Evolutionary conservation across 2,888 invertebrate species (phyloP).

Genomic region (Agapetus fuscipes): DNA sequence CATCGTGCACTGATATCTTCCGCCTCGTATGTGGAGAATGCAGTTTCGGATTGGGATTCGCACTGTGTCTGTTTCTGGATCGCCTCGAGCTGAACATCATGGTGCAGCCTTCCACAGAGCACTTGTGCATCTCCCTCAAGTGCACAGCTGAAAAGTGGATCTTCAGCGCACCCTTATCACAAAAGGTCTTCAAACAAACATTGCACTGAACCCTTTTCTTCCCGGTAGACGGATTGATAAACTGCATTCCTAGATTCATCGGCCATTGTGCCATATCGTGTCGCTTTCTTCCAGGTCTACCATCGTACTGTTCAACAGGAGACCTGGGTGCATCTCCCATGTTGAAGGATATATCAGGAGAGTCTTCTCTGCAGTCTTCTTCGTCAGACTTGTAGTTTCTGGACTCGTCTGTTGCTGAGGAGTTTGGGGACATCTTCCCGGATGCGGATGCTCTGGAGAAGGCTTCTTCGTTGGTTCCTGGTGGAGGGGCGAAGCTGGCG

Average conservation of each 20-base stretch:
- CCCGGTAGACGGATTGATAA: slow-evolving; percentile 83
- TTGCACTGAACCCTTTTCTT: slow-evolving; percentile 97
- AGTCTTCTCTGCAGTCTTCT: slow-evolving; percentile 27
- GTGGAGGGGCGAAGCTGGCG: slow-evolving; percentile 47
- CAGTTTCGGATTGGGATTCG: slow-evolving; percentile 93
- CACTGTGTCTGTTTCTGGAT: slow-evolving; percentile 90
- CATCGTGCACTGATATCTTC: slow-evolving; percentile 88
- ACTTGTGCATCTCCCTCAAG: slow-evolving; percentile 96
- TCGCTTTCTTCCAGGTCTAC: slow-evolving; percentile 33
- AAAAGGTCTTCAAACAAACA: slow-evolving; percentile 95
- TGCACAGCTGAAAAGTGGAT: slow-evolving; percentile 98
- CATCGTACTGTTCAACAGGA: slow-evolving; percentile 30
- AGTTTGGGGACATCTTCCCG: slow-evolving; percentile 20
- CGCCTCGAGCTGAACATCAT: slow-evolving; percentile 97
- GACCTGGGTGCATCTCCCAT: slow-evolving; percentile 30
- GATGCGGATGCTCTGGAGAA: slow-evolving; percentile 5
- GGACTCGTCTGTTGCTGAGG: slow-evolving; percentile 18
- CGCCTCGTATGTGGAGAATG: slow-evolving; percentile 91
- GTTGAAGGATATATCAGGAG: slow-evolving; percentile 24
- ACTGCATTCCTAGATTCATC: slow-evolving; percentile 73
- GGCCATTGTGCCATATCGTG: slow-evolving; percentile 54
- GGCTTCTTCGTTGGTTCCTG: slow-evolving; percentile 17
- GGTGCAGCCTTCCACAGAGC: slow-evolving; percentile 94
- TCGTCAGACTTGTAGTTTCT: slow-evolving; percentile 24
- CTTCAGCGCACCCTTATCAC: slow-evolving; percentile 97